Base-by-base conservation (phyloP, 2,113 vertebrate genomes). In the Hystrix cristata region DNA sequence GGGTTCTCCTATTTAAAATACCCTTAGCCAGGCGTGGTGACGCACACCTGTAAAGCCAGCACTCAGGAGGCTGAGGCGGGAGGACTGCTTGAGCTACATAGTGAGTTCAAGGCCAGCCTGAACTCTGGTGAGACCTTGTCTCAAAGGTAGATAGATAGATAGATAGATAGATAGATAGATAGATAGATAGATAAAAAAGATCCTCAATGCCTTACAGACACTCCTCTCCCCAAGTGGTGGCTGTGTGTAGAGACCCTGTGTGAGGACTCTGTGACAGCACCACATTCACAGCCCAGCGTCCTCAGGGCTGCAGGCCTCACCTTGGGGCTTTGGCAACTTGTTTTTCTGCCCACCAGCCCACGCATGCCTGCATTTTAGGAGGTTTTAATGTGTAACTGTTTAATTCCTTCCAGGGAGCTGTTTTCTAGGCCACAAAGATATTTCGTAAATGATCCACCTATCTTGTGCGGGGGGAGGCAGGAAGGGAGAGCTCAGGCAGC, bases 311-410 rank as follows among this genome's bases (percentile, higher is more conserved):
- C 67, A 79, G 7, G 7, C 87, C 94, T 97, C 87, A 85, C 97
- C 96, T 96, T 96, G 95, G 97, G 98, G 96, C 89, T 71, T 98
- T 93, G 84, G 93, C 93, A 97, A 97, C 90, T 95, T 92, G 59
- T 97, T 97, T 98, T 80, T 94, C 67, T 69, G 67, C 67, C 67
- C 16, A 29, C 98, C 97, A 95, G 97, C 97, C 90, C 82, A 96
- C 93, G 96, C 96, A 60, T 96, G 95, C 97, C 96, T 88, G 96
- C 97, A 97, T 98, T 97, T 98, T 96, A 97, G 97, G 97, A 96
- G 81, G 94, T 91, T 98, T 98, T 98, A 98, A 98, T 98, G 95
- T 83, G 95, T 98, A 98, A 98, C 97, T 86, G 74, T 98, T 98
- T 98, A 98, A 98, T 98, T 98, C 97, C 90, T 93, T 96, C 82